Conservation (phyloP, 2,113 vertebrate species). For the Hemichromis elongatus region DNA sequence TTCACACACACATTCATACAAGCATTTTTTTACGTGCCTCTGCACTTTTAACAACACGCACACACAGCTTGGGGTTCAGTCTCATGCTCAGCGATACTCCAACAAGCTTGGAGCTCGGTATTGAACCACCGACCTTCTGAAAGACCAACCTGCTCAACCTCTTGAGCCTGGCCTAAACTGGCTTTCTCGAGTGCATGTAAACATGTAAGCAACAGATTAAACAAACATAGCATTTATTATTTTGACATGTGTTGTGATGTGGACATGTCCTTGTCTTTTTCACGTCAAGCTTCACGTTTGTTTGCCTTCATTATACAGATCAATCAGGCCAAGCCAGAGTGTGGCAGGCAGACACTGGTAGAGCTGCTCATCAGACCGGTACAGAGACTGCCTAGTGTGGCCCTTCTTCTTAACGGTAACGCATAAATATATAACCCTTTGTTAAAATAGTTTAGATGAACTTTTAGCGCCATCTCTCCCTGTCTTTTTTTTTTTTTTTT, state of each 20-base stretch:
- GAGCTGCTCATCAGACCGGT: constrained; percentile 96
- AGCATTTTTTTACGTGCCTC: not conserved
- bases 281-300: not conserved
- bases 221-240: not conserved
- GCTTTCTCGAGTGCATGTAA: not conserved
- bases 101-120: not conserved
- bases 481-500: not conserved
- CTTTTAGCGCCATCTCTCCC: not conserved
- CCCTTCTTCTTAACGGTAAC: constrained; percentile 90
- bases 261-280: not conserved
- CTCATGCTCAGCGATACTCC: not conserved
- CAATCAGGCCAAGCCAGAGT: constrained; percentile 96
- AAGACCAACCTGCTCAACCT: not conserved
- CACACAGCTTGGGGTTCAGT: not conserved
- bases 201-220: not conserved
- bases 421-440: not conserved
- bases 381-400: constrained; percentile 93
- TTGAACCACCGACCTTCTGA: not conserved
- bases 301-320: constrained; percentile 69
- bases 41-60: not conserved
- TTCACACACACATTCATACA: not conserved
- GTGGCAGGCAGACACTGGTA: constrained; percentile 90
- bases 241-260: not conserved
- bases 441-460: not conserved
- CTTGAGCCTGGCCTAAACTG: not conserved